phyloP scores from a whole-genome alignment of 2,888 invertebrate species.

The Drosophila tanythrix region DNA sequence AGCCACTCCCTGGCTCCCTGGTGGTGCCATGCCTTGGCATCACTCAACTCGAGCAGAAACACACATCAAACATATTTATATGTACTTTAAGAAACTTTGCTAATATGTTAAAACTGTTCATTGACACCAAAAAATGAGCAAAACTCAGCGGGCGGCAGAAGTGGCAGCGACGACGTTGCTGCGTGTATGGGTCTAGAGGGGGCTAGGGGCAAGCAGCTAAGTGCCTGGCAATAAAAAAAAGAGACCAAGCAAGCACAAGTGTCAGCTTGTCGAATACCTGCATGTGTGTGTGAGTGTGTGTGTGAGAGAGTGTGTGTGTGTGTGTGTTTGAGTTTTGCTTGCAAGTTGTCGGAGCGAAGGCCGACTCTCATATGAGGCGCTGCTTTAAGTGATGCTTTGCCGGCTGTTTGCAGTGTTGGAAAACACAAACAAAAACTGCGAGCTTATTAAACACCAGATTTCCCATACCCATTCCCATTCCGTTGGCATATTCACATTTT shows the following conservation, averaged over 20 bases:
- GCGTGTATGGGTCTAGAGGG: background rate
- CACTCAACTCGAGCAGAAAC: constrained; percentile 38
- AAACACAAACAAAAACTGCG: constrained; percentile 78
- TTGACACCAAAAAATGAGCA: constrained; percentile 80
- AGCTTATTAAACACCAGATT: constrained; percentile 77
- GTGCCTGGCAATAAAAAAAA: constrained; percentile 35
- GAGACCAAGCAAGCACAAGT: constrained; percentile 62
- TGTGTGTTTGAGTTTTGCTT: constrained; percentile 53
- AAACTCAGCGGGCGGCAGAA: constrained; percentile 42
- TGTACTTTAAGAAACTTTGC: constrained; percentile 81
- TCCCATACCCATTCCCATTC: constrained; percentile 5
- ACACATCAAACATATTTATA: constrained; percentile 75
- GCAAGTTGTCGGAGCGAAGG: constrained; percentile 34
- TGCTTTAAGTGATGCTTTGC: constrained; percentile 36
- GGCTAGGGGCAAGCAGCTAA: constrained; percentile 28
- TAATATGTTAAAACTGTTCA: constrained; percentile 81
- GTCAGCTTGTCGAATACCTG: constrained; percentile 40
- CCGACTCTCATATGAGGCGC: constrained; percentile 54
- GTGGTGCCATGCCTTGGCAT: constrained; percentile 2
- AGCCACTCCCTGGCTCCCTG: background rate
- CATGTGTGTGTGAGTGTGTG: constrained; percentile 27
- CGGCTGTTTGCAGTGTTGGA: constrained; percentile 75
- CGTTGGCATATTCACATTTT: constrained; percentile 13
- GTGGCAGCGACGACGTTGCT: constrained; percentile 3
- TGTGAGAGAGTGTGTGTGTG: constrained; percentile 11